Percentiles rank a stretch among this genome's conserved stretches.
Evolutionary conservation across 2,113 vertebrate genomes (phyloP).

Genomic region (Protomyctophum bolini): DNA sequence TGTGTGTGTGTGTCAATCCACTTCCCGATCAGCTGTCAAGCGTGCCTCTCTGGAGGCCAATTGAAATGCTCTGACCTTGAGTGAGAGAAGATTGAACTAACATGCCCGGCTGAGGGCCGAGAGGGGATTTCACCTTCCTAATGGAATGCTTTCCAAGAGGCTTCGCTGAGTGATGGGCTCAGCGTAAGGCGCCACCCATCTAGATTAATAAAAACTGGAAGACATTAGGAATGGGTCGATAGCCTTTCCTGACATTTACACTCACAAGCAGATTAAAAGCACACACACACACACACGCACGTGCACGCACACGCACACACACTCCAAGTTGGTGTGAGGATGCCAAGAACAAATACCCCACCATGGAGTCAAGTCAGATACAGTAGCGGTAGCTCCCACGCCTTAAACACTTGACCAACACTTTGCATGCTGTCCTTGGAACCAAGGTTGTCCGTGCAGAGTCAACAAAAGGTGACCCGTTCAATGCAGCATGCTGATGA

Average conservation of each 20-base stretch:
- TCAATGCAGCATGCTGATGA: slow-evolving; percentile 18
- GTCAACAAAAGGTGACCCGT: slow-evolving; percentile 28
- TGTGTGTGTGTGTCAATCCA: slow-evolving; percentile 16
- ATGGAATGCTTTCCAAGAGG: slow-evolving; percentile 51
- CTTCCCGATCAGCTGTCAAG: slow-evolving; percentile 32
- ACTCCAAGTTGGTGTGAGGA: neutral
- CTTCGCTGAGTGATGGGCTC: slow-evolving; percentile 42
- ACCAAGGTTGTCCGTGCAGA: slow-evolving; percentile 21
- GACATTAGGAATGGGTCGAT: slow-evolving; percentile 29
- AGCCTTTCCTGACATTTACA: slow-evolving; percentile 1
- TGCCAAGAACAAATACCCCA: neutral
- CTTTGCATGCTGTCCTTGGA: neutral
- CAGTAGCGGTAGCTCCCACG: neutral
- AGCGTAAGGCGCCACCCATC: slow-evolving; percentile 32
- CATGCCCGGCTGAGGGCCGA: slow-evolving; percentile 39
- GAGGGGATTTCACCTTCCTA: slow-evolving; percentile 47
- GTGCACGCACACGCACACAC: slow-evolving; percentile 1
- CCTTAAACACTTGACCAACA: no score
- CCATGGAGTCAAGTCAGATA: neutral
- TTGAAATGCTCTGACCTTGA: slow-evolving; percentile 54
- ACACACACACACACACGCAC: neutral
- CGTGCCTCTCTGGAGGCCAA: slow-evolving; percentile 36
- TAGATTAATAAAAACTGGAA: slow-evolving; percentile 45
- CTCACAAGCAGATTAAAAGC: neutral
- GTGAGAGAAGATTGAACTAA: slow-evolving; percentile 42